phyloP scores from a whole-genome alignment of 2,113 vertebrate species.

The Lasiurus cinereus region DNA sequence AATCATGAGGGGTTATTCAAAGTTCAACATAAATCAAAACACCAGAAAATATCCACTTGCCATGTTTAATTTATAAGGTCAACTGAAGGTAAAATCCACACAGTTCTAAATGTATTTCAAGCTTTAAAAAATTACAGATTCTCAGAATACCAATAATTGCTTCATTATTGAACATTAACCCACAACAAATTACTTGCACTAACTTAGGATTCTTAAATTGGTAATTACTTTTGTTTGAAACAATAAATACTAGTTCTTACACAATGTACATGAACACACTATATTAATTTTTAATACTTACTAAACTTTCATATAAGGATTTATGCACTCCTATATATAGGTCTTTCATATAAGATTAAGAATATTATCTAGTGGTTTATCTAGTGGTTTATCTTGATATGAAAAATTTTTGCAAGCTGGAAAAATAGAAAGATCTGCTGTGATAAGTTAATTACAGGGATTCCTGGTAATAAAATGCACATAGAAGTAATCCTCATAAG shows the following conservation, averaged over 20 bases:
- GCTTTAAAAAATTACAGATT: slow-evolving; percentile 67
- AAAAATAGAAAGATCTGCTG: slow-evolving; percentile 39
- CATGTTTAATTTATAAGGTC: slow-evolving; percentile 79
- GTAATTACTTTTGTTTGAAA: slow-evolving; percentile 56
- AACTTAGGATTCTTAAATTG: slow-evolving; percentile 43
- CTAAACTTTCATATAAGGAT: slow-evolving; percentile 50
- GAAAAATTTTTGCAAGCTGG: slow-evolving; percentile 42
- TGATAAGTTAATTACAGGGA: slow-evolving; percentile 12
- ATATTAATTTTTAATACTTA: slow-evolving; percentile 67
- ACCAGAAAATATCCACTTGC: slow-evolving; percentile 76
- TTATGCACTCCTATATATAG: too few relatives aligned
- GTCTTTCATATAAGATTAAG: slow-evolving; percentile 50
- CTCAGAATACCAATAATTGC: slow-evolving; percentile 49
- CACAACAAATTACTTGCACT: slow-evolving; percentile 60
- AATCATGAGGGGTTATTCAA: slow-evolving; percentile 77
- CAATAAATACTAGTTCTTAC: slow-evolving; percentile 48
- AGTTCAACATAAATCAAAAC: slow-evolving; percentile 82
- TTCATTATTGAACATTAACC: slow-evolving; percentile 47
- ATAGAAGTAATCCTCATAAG: background rate
- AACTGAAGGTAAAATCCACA: slow-evolving; percentile 78
- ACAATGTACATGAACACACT: background rate
- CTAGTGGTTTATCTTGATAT: slow-evolving; percentile 2
- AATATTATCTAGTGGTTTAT: slow-evolving; percentile 34
- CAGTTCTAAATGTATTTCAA: slow-evolving; percentile 63
- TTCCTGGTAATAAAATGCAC: background rate